Evolutionary conservation across 2,113 vertebrate species (phyloP), one percentile per base, ranked within the genome.

Genomic region (Rhea americana): DNA sequence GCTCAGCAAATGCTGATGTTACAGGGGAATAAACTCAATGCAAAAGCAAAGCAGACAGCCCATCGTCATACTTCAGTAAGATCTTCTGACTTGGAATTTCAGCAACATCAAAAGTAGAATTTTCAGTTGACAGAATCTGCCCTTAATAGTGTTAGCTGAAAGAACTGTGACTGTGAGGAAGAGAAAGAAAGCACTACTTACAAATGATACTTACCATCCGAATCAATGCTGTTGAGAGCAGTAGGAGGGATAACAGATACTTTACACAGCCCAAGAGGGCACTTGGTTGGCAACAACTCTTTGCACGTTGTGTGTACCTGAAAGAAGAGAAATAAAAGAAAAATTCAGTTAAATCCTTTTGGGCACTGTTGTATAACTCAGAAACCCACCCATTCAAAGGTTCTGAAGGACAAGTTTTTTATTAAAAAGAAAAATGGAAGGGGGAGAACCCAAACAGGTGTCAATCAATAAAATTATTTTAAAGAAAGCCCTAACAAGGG

Each of bases 171-270:
- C 51, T n/a, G 55, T 41, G 8, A 58, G 15, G 12, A 68, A 53
- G 4, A 32, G 21, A 71, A 30, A 80, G 37, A 19, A 55, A 19
- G 17, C 28, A 35, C 7, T 62, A 13, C 41, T 89, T 41, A 32
- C 4, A 5, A 21, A 7, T 3, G 5, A 53, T 14, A 97, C 98
- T 97, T 95, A 99, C 99, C 99, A 4, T 99, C 99, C 0, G 99
- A 99, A 95, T 99, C 99, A 45, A 99, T 99, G 98, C 99, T 99
- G 98, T 99, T 99, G 63, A 99, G 98, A 2, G 99, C 99, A 0
- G 99, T 99, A 18, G 99, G 99, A 17, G 99, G 99, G 92, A 99
- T 99, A 93, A 99, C 99, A 0, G 99, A 99, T 56, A 99, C 99
- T 96, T 99, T 99, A 89, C 99, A 99, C 87, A 99, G 98, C 75